These are phyloP conservation scores for Aphyosemion australe DNA, from an alignment of 2,113 vertebrate species.

Conservation along the genomic window DNA sequence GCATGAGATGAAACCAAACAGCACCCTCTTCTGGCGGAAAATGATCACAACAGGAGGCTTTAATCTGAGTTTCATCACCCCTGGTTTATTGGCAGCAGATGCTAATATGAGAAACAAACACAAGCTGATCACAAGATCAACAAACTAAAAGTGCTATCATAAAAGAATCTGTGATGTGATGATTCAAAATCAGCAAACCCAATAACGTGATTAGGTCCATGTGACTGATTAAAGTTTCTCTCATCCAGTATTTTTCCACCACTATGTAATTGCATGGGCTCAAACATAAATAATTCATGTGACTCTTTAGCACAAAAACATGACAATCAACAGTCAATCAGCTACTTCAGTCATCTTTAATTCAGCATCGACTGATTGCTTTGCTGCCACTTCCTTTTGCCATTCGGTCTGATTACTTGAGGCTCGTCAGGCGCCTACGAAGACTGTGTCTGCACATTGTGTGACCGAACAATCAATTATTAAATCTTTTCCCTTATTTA, in stretches of 20 bases:
- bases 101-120: constrained; percentile 43
- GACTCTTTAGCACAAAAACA: constrained; percentile 68
- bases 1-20: constrained; percentile 43
- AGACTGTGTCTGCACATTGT: constrained; percentile 1
- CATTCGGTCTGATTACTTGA: constrained; percentile 44
- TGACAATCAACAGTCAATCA: constrained; percentile 66
- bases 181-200: constrained; percentile 3
- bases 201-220: constrained; percentile 32
- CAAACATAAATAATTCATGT: constrained; percentile 76
- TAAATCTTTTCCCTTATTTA: background rate
- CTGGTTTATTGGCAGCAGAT: constrained; percentile 35
- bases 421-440: constrained; percentile 18
- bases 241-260: constrained; percentile 61
- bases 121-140: constrained; percentile 20
- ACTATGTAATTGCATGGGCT: constrained; percentile 63
- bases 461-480: constrained; percentile 27
- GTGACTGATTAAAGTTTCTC: constrained; percentile 56
- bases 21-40: constrained; percentile 70
- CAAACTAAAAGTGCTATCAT: constrained; percentile 31
- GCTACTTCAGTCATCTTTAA: constrained; percentile 71
- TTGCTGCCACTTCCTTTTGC: constrained; percentile 31
- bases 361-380: constrained; percentile 60
- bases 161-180: background rate
- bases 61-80: constrained; percentile 14
- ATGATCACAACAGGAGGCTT: constrained; percentile 17